Evolutionary conservation across 92 coral and sea anemone species (phyloP).

Genomic region (Siderastrea radians): DNA sequence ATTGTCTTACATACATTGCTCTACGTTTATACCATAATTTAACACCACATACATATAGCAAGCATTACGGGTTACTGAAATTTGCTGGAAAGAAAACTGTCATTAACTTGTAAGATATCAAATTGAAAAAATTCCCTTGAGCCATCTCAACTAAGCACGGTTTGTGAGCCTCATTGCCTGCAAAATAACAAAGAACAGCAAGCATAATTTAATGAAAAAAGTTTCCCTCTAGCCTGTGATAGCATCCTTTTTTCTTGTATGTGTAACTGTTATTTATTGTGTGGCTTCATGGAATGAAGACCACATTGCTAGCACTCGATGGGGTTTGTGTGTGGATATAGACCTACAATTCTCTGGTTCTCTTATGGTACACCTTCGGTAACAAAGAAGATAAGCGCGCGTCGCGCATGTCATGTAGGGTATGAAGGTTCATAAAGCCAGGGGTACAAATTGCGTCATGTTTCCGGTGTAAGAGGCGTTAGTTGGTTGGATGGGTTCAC

Average conservation of each 20-base stretch:
- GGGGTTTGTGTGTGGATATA: too few species aligned
- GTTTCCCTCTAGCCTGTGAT: too few species aligned
- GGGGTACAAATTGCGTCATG: too few species aligned
- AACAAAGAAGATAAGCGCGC: too few species aligned
- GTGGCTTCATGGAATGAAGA: too few species aligned
- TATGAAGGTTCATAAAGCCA: too few species aligned
- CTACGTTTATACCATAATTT: not conserved
- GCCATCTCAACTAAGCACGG: constrained; percentile 7
- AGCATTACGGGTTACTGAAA: not conserved
- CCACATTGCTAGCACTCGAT: too few species aligned
- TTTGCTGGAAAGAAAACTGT: not conserved
- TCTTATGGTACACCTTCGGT: too few species aligned
- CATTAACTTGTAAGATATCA: not conserved
- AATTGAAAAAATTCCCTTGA: not conserved
- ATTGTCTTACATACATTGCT: not conserved
- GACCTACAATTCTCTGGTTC: too few species aligned
- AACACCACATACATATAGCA: not conserved
- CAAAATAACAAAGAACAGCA: not conserved
- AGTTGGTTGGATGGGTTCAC: too few species aligned
- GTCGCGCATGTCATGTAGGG: too few species aligned
- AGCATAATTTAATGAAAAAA: not conserved
- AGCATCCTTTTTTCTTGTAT: not conserved
- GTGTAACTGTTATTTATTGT: not conserved
- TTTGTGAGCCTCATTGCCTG: constrained; percentile 40
- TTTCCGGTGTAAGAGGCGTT: too few species aligned